These are phyloP conservation scores for Drosophila dives DNA, from an alignment of 2,888 invertebrate genomes.

Conservation along the genomic window DNA sequence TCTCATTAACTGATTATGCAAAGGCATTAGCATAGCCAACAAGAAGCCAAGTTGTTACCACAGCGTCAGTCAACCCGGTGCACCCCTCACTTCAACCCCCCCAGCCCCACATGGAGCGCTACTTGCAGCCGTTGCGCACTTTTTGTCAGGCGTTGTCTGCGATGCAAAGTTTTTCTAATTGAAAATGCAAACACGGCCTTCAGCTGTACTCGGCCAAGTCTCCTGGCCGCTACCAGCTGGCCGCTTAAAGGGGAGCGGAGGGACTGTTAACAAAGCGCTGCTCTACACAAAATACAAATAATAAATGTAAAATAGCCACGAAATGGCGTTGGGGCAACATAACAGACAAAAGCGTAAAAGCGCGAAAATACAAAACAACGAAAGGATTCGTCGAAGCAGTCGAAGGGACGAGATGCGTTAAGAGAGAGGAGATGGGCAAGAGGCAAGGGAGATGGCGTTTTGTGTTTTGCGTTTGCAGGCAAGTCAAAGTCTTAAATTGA, in stretches of 20 bases:
- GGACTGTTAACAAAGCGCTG: conserved; percentile 26
- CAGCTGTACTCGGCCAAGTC: conserved; percentile 39
- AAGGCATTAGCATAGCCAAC: conserved; percentile 72
- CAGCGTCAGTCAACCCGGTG: conserved; percentile 17
- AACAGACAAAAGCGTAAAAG: conserved; percentile 66
- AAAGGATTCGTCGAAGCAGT: conserved; percentile 27
- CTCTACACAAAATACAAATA: conserved; percentile 71
- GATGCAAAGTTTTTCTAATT: conserved; percentile 75
- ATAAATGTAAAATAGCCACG: conserved; percentile 78
- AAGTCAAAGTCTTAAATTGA: conserved; percentile 81
- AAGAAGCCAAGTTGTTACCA: conserved; percentile 52
- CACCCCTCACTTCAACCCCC: not conserved
- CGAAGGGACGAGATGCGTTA: conserved; percentile 1
- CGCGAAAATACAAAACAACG: conserved; percentile 74
- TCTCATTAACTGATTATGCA: conserved; percentile 80
- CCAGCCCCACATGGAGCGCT: not conserved
- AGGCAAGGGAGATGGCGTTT: conserved; percentile 1
- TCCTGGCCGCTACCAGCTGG: conserved; percentile 28
- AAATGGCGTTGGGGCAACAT: conserved; percentile 57
- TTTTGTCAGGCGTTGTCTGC: conserved; percentile 68
- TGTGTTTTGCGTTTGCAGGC: conserved; percentile 58
- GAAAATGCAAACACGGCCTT: conserved; percentile 73
- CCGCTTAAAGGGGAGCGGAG: conserved; percentile 24
- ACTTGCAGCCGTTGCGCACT: conserved; percentile 41
- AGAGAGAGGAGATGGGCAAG: conserved; percentile 3